These are phyloP conservation scores for Meloidogyne hapla DNA, from an alignment of 1,140 invertebrate genomes.

Conservation along the genomic window DNA sequence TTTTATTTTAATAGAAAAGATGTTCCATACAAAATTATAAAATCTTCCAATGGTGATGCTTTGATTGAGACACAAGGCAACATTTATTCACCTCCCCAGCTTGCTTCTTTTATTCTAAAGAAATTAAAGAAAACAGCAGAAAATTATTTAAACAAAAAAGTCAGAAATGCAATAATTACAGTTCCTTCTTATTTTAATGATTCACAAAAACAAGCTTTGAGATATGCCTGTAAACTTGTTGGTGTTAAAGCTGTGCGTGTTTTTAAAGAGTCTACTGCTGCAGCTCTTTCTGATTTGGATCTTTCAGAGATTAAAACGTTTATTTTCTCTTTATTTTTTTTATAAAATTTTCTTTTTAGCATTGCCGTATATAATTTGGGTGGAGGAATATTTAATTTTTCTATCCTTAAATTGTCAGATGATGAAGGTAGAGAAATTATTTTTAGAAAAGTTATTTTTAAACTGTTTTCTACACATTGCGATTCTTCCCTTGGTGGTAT, in stretches of 20 bases:
- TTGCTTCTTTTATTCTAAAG: slow-evolving; percentile 86
- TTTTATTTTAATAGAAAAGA: slow-evolving; percentile 74
- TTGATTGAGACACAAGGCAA: slow-evolving; percentile 95
- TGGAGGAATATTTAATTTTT: too few species aligned
- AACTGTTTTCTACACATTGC: too few species aligned
- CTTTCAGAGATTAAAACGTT: too few species aligned
- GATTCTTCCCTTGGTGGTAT: too few species aligned
- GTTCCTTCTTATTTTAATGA: slow-evolving; percentile 96
- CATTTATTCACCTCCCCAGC: slow-evolving; percentile 89
- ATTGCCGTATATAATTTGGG: too few species aligned
- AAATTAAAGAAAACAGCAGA: slow-evolving; percentile 98
- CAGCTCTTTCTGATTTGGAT: too few species aligned
- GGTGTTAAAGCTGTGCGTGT: slow-evolving; percentile 91
- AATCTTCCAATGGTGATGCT: slow-evolving; percentile 91
- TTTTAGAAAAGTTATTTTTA: too few species aligned
- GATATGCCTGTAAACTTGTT: slow-evolving; percentile 93
- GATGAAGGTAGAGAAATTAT: too few species aligned
- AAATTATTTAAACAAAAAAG: slow-evolving; percentile 76
- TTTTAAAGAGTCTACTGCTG: slow-evolving; percentile 61
- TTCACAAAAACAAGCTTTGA: slow-evolving; percentile 87
- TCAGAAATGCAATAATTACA: slow-evolving; percentile 88
- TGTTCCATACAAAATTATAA: slow-evolving; percentile 93
- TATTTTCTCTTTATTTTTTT: too few species aligned
- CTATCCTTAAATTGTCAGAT: too few species aligned
- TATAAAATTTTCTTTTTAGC: too few species aligned